phyloP scores from a whole-genome alignment of 2,113 vertebrate genomes.

The Asarcornis scutulata region DNA sequence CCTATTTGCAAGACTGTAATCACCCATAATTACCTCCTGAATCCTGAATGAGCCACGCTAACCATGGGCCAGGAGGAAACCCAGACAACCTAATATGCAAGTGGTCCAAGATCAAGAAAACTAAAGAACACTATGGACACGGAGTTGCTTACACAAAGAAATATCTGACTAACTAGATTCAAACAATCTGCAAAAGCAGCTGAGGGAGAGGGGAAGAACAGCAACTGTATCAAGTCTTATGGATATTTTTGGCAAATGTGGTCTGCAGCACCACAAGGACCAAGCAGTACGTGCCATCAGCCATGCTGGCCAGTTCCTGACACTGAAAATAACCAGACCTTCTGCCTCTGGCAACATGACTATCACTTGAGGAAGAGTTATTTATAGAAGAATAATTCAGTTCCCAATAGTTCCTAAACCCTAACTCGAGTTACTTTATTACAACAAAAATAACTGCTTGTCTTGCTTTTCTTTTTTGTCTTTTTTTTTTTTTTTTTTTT shows the following conservation, averaged over 20 bases:
- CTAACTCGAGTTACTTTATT: not conserved
- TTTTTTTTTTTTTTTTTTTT: not conserved
- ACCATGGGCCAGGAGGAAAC: constrained; percentile 1
- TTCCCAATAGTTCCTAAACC: not conserved
- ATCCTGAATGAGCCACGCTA: not conserved
- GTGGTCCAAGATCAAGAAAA: constrained; percentile 4
- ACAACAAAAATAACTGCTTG: not conserved
- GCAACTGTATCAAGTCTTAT: not conserved
- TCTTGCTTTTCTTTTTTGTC: not conserved
- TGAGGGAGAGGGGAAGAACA: not conserved
- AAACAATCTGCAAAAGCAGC: not conserved
- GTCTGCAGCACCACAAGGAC: not conserved
- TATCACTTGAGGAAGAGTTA: constrained; percentile 1
- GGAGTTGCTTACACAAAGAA: not conserved
- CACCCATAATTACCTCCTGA: constrained; percentile 19
- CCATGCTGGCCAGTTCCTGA: not conserved
- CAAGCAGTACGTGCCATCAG: not conserved
- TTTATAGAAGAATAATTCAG: not conserved
- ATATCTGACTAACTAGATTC: not conserved
- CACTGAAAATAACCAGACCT: not conserved
- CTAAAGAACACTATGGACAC: not conserved
- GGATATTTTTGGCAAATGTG: not conserved
- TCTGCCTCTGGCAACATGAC: not conserved
- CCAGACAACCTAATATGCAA: constrained; percentile 6
- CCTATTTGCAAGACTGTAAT: constrained; percentile 25